Evolutionary conservation across 35 echinoderm and acorn worm species (phyloP), one percentile per base, ranked within the genome.

Genomic region (Heliocidaris erythrogramma): DNA sequence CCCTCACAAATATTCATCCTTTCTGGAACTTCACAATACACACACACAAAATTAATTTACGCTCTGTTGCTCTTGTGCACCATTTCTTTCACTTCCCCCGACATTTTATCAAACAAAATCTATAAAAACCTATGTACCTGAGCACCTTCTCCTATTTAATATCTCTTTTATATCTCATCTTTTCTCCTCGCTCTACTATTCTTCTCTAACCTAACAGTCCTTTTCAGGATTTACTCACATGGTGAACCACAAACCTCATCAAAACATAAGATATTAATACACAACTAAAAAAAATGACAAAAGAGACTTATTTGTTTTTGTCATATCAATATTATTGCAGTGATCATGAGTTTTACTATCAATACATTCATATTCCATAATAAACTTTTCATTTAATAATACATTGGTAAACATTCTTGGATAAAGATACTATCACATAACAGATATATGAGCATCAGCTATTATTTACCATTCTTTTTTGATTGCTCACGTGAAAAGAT

Each of bases 391-490:
- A 27, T n/a, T 42, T 42, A 42, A 42, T 8, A 78, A 27, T 69
- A 69, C 24, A 69, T 69, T 78, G 18, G 27, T n/a, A 27, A 69
- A 78, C 65, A 78, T 24, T 78, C 65, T 78, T 21, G 65, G 17
- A 78, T 78, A 78, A 78, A 21, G 65, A 78, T 78, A 78, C 65
- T 78, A 78, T 78, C 65, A 78, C 65, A 78, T 78, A 78, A 27
- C 18, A 78, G 65, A n/a, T 78, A 78, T 78, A 27, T 78, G 5
- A 78, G 18, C 65, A 78, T 78, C 65, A 78, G 65, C 65, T 78
- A 78, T 78, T 78, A 21, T n/a, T 78, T 27, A 78, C 18, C 18
- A 78, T 78, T 78, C 65, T n/a, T 9, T 86, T 86, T 7, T 5
- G 42, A 48, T 16, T 89, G 87, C 31, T 48, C 47, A 89, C 47